Conservation (phyloP, 2,113 vertebrate genomes). For the Lophura nycthemera region DNA sequence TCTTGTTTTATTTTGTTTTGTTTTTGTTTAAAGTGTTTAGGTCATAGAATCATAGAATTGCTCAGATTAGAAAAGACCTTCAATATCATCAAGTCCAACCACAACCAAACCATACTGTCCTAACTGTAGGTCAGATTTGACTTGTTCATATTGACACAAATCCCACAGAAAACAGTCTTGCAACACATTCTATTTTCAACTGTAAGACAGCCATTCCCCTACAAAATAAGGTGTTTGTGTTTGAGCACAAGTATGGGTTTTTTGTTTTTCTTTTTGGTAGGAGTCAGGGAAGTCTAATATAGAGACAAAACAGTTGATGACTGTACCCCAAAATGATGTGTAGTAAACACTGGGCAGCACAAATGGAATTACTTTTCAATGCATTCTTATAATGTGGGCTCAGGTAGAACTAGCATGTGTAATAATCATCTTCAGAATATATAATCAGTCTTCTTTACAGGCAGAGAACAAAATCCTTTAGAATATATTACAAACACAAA, state of each 20-base stretch:
- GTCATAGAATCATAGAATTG: too few relatives aligned
- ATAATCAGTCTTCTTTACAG: rapidly evolving
- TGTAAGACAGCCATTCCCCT: neutral
- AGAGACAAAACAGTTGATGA: neutral
- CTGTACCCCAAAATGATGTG: neutral
- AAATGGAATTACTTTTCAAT: neutral
- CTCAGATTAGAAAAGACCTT: too few relatives aligned
- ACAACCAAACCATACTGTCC: too few relatives aligned
- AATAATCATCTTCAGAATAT: neutral
- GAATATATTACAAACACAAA: neutral
- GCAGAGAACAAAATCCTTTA: neutral
- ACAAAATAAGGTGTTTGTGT: neutral
- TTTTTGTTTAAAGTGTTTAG: neutral
- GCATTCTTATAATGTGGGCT: neutral
- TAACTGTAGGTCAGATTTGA: neutral
- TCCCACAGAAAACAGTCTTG: neutral
- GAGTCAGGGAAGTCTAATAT: neutral
- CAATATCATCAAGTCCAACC: too few relatives aligned
- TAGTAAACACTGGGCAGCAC: neutral
- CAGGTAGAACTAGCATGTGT: neutral
- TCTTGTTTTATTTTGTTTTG: neutral
- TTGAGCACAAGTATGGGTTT: neutral
- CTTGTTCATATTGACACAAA: neutral
- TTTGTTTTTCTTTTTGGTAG: neutral
- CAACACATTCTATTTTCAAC: neutral